A percentile compares a stretch with the other conserved stretches of the same genome.
These are phyloP conservation scores for Platyura marginata DNA, from an alignment of 1,140 invertebrate genomes.

Conservation along the genomic window DNA sequence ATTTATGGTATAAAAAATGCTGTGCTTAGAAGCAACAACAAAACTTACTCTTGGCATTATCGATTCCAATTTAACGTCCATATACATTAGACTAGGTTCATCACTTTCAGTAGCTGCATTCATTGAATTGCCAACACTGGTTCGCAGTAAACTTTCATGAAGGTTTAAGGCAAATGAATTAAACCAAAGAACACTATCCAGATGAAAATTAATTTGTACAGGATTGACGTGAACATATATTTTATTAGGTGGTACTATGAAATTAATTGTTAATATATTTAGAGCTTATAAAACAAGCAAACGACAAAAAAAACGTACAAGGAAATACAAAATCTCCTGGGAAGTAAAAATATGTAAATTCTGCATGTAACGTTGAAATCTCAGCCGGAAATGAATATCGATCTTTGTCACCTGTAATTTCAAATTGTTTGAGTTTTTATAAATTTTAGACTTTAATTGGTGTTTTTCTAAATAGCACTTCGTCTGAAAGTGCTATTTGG, in stretches of 20 bases:
- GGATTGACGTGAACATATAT: constrained; percentile 82
- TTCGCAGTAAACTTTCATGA: constrained; percentile 43
- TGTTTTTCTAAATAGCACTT: too few species aligned
- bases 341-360: constrained; percentile 95
- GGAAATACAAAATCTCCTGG: constrained; percentile 85
- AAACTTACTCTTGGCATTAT: constrained; percentile 83
- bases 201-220: constrained; percentile 66
- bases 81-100: constrained; percentile 41
- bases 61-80: constrained; percentile 75
- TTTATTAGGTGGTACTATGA: constrained; percentile 73
- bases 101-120: constrained; percentile 5
- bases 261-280: neutral
- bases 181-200: constrained; percentile 74
- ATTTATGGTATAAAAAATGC: too few species aligned
- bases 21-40: constrained; percentile 37
- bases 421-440: too few species aligned
- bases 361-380: constrained; percentile 78
- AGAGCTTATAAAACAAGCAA: neutral
- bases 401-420: constrained; percentile 67
- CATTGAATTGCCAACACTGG: constrained; percentile 21
- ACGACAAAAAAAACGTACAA: constrained; percentile 35
- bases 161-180: constrained; percentile 85
- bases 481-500: too few species aligned
- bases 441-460: too few species aligned
- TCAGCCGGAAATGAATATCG: constrained; percentile 69